phyloP scores from a whole-genome alignment of 2,113 vertebrate species.

The Pogona vitticeps region DNA sequence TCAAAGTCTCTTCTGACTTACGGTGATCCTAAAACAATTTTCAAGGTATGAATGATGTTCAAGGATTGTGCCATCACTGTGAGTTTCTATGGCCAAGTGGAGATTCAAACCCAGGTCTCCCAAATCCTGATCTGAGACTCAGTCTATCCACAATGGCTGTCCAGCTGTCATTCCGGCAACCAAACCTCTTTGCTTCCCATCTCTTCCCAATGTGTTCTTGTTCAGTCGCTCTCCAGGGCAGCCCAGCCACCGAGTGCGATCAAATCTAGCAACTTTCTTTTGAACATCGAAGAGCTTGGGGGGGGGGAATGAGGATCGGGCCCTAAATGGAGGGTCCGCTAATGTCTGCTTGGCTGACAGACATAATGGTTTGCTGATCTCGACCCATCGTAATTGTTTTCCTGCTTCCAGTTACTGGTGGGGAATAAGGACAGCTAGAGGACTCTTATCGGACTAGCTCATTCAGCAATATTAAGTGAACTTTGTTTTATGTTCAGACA shows the following conservation, averaged over 20 bases:
- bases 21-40: background rate
- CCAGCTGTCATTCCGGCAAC: no score
- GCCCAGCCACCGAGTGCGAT: fast-evolving
- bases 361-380: background rate
- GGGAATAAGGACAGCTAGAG: slow-evolving; percentile 59
- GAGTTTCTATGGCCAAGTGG: background rate
- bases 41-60: no score
- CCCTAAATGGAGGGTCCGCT: fast-evolving
- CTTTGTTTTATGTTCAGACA: slow-evolving; percentile 73
- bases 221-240: background rate
- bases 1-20: background rate
- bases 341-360: slow-evolving; percentile 2
- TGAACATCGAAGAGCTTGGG: background rate
- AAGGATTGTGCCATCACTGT: background rate
- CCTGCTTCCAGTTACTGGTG: slow-evolving; percentile 19
- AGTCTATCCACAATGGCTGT: no score
- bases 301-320: background rate
- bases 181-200: no score
- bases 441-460: slow-evolving; percentile 55
- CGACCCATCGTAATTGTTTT: slow-evolving; percentile 20
- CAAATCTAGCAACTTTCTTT: fast-evolving
- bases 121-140: background rate
- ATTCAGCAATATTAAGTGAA: slow-evolving; percentile 74
- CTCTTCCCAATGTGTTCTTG: background rate
- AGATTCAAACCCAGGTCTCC: background rate